Conservation (phyloP, 2,113 vertebrate genomes). For the Siniperca chuatsi region DNA sequence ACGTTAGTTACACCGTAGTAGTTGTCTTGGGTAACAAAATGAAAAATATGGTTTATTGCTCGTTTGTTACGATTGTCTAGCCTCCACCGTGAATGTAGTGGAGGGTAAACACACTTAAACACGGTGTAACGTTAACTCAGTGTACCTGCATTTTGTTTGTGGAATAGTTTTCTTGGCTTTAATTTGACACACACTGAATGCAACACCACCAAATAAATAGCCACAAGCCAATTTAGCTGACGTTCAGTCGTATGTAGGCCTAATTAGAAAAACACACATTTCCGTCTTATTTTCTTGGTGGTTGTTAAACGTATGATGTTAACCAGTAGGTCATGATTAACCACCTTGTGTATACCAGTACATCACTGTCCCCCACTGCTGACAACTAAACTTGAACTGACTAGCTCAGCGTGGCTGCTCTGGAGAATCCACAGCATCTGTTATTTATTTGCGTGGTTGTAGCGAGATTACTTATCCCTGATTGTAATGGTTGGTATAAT, state of each 20-base stretch:
- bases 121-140: not conserved
- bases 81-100: not conserved
- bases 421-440: conserved; percentile 59
- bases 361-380: conserved; percentile 17
- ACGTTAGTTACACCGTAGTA: not conserved
- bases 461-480: conserved; percentile 46
- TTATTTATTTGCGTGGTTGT: conserved; percentile 57
- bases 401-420: conserved; percentile 9
- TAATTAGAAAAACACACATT: too few species aligned
- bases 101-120: not conserved
- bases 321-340: conserved; percentile 11
- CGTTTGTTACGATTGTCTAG: not conserved
- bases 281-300: not conserved
- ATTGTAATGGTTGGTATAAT: conserved; percentile 48
- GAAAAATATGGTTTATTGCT: not conserved
- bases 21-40: not conserved
- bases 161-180: not conserved
- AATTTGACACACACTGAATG: not conserved
- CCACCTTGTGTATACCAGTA: conserved; percentile 20
- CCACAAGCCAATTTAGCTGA: not conserved
- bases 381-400: conserved; percentile 49
- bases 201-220: not conserved
- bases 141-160: not conserved
- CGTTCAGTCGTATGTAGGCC: too few species aligned
- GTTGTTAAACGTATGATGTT: not conserved